These are phyloP conservation scores for Mizuhopecten yessoensis DNA, from an alignment of 1,140 invertebrate species.

Conservation along the genomic window DNA sequence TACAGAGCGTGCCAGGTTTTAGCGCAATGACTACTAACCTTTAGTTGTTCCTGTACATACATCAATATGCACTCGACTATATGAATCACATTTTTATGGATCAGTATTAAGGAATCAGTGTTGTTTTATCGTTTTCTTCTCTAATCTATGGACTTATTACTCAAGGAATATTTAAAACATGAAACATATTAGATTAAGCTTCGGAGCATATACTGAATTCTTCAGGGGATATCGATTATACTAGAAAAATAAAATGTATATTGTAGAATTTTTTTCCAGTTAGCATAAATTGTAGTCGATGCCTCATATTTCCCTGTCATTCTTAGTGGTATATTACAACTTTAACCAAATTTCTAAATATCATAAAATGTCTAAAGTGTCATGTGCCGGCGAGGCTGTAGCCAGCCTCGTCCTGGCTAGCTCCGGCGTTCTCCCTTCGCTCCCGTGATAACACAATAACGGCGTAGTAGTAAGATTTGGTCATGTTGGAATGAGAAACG, in stretches of 20 bases:
- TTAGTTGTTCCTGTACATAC: not conserved
- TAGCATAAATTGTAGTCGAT: constrained; percentile 29
- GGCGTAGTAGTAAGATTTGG: not conserved
- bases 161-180: not conserved
- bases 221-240: not conserved
- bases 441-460: not conserved
- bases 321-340: constrained; percentile 6
- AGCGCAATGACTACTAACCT: not conserved
- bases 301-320: constrained; percentile 4
- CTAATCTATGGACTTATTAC: constrained; percentile 15
- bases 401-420: not conserved
- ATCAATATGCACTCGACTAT: not conserved
- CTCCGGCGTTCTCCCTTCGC: not conserved
- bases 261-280: constrained; percentile 35
- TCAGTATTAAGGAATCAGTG: not conserved
- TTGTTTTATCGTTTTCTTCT: not conserved
- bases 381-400: not conserved
- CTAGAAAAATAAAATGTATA: not conserved
- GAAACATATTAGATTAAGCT: not conserved
- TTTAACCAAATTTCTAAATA: not conserved
- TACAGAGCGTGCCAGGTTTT: not conserved
- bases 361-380: constrained; percentile 19
- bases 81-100: not conserved
- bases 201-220: not conserved
- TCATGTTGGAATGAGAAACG: not conserved